phyloP scores from a whole-genome alignment of 2,888 invertebrate genomes.

The Terebella lapidaria region DNA sequence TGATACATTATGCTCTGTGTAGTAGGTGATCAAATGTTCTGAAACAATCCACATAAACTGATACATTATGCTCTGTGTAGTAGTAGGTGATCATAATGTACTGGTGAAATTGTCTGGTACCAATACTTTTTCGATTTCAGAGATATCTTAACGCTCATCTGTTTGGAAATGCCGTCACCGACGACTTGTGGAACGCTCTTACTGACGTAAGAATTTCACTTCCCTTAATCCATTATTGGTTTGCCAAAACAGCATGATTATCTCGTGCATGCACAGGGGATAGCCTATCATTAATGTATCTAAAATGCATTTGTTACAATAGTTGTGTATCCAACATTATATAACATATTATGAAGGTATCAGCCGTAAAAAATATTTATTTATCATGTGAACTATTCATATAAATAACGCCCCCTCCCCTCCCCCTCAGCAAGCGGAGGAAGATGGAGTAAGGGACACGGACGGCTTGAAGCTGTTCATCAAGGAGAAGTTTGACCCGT shows the following conservation, averaged over 20 bases:
- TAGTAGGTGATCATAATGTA: too few species aligned
- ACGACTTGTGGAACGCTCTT: constrained; percentile 12
- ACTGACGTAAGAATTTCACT: constrained; percentile 4
- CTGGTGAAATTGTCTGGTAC: too few species aligned
- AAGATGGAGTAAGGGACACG: constrained; percentile 15
- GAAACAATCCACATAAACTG: too few species aligned
- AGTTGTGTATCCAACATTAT: neutral
- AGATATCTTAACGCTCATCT: neutral
- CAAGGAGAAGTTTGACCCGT: constrained; percentile 15
- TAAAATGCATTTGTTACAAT: neutral
- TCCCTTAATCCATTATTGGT: neutral
- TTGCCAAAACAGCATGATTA: too few species aligned
- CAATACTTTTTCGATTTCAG: neutral
- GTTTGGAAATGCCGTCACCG: neutral
- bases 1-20: too few species aligned
- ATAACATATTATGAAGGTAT: neutral
- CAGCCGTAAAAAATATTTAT: neutral
- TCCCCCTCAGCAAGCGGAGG: constrained; percentile 12
- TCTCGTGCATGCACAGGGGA: too few species aligned
- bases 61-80: too few species aligned
- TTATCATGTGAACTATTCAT: neutral
- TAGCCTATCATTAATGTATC: too few species aligned
- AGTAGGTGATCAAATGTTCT: too few species aligned
- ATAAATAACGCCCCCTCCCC: neutral
- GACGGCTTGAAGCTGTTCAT: constrained; percentile 13